Conservation (phyloP, 2,888 invertebrate genomes). For the Limnephilus lunatus region DNA sequence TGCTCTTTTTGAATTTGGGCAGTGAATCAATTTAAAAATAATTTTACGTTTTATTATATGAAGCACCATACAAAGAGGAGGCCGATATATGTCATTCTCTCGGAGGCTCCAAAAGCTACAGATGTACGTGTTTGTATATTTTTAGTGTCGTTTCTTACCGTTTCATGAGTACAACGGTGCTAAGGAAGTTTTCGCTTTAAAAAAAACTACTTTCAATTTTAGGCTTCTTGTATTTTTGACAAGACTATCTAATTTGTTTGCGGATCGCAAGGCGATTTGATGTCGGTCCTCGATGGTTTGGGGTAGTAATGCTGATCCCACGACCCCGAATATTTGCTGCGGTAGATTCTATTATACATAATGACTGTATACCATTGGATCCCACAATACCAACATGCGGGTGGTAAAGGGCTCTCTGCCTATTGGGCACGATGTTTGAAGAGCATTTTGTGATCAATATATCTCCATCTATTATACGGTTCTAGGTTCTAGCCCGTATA, state of each 20-base stretch:
- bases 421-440: neutral
- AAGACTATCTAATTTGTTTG: neutral
- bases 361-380: neutral
- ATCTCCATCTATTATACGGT: neutral
- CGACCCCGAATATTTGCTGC: neutral
- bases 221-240: neutral
- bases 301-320: neutral
- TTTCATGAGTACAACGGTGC: too few relatives aligned
- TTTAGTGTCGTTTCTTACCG: too few relatives aligned
- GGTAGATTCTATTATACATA: neutral
- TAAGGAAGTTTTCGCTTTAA: too few relatives aligned
- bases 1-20: too few relatives aligned
- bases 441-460: neutral
- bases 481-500: neutral
- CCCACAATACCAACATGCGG: constrained; percentile 14
- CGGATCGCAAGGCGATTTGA: neutral
- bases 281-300: neutral
- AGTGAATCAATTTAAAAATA: too few relatives aligned
- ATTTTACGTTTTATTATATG: too few relatives aligned
- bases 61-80: too few relatives aligned
- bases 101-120: too few relatives aligned
- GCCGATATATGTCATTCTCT: too few relatives aligned
- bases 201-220: neutral
- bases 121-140: too few relatives aligned
- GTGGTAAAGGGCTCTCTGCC: constrained; percentile 8